phyloP scores from a whole-genome alignment of 2,888 invertebrate species.

The Cyclophora albipunctata region DNA sequence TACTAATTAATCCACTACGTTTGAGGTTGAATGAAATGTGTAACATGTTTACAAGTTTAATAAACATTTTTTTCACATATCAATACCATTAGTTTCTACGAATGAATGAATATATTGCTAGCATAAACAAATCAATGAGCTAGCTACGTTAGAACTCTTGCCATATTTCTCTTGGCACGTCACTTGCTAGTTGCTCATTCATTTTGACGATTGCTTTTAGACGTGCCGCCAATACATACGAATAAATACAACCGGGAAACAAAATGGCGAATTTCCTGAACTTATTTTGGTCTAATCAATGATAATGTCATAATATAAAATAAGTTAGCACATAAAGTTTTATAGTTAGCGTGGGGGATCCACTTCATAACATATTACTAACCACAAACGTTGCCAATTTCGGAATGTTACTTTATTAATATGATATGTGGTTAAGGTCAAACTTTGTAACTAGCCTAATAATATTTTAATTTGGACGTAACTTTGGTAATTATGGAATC shows the following conservation, averaged over 20 bases:
- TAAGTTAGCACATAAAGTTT: constrained; percentile 9
- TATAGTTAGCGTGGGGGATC: constrained; percentile 39
- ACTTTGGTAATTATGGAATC: no score
- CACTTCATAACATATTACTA: constrained; percentile 27
- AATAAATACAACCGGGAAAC: no score
- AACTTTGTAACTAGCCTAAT: no score
- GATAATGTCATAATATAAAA: no score
- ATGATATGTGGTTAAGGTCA: no score
- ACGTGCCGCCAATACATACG: no score
- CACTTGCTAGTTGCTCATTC: constrained; percentile 17
- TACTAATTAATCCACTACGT: no score
- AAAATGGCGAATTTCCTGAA: no score
- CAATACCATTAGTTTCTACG: constrained; percentile 1
- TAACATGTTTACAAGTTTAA: constrained; percentile 1
- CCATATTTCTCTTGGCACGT: constrained; percentile 12
- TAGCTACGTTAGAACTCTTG: constrained; percentile 8
- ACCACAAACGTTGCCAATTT: constrained; percentile 31
- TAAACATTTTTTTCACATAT: background rate
- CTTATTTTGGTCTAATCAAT: no score
- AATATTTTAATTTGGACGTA: no score
- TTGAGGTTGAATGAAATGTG: background rate
- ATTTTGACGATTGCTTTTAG: constrained; percentile 1
- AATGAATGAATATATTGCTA: constrained; percentile 23
- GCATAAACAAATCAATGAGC: constrained; percentile 12
- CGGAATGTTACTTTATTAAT: constrained; percentile 1